These are phyloP conservation scores for Samia ricini DNA, from an alignment of 1,140 invertebrate species.

Conservation along the genomic window DNA sequence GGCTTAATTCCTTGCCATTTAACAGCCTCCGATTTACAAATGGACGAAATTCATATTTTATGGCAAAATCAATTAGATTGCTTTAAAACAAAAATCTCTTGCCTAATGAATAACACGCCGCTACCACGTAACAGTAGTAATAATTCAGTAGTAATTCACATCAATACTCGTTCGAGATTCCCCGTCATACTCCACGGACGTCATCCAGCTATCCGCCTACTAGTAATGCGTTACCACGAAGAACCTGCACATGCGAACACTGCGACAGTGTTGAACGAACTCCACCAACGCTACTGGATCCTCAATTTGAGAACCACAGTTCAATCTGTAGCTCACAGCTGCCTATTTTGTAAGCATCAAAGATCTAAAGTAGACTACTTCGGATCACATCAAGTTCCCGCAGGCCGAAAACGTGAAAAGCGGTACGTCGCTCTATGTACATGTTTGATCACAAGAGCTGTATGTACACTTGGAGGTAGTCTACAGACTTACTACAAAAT, in stretches of 20 bases:
- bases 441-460: too few species aligned
- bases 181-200: constrained; percentile 17
- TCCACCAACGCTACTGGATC: constrained; percentile 17
- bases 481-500: too few species aligned
- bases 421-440: too few species aligned
- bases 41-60: background rate
- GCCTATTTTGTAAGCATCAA: too few species aligned
- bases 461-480: too few species aligned
- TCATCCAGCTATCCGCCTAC: constrained; percentile 4
- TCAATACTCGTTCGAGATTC: background rate
- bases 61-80: background rate
- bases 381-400: too few species aligned
- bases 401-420: too few species aligned
- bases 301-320: constrained; percentile 8
- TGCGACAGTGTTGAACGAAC: constrained; percentile 13
- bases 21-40: background rate
- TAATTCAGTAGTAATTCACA: background rate
- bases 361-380: too few species aligned
- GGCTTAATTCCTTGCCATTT: background rate
- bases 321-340: background rate
- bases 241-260: constrained; percentile 5
- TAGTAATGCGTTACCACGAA: constrained; percentile 11
- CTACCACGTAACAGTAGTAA: background rate
- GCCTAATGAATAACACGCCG: background rate
- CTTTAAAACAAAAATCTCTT: background rate